Evolutionary conservation across 2,797 vertebrate species (phyloP).

Genomic region (Carcharodon carcharias): DNA sequence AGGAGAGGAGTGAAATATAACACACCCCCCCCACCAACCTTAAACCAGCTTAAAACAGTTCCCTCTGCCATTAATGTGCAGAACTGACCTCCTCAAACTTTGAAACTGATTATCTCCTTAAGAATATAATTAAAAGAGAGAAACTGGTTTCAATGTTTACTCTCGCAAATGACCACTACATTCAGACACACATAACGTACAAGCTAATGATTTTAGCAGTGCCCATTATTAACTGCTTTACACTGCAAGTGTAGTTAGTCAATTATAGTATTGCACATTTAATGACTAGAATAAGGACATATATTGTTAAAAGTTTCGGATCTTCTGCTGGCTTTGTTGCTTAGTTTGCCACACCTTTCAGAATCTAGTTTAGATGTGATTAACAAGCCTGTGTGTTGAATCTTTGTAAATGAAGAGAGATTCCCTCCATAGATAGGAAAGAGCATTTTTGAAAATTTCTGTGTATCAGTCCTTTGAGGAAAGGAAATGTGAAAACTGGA

Average conservation of each 20-base stretch:
- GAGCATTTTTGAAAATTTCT: background rate
- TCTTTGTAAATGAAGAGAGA: background rate
- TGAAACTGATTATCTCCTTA: background rate
- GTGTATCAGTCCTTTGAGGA: conserved; percentile 1
- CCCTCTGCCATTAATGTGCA: background rate
- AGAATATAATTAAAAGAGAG: background rate
- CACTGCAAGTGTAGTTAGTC: background rate
- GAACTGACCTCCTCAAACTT: background rate
- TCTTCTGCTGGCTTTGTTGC: background rate
- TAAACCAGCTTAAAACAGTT: no score
- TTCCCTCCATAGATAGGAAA: background rate
- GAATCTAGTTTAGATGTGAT: no score
- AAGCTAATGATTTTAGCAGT: background rate
- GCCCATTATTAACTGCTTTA: background rate
- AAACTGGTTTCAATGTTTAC: background rate
- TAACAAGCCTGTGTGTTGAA: background rate
- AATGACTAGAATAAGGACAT: background rate
- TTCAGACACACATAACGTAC: background rate
- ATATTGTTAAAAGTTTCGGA: background rate
- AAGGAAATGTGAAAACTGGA: conserved; percentile 2
- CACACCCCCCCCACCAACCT: no score
- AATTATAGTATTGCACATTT: background rate
- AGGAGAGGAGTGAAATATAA: no score
- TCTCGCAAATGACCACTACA: no score
- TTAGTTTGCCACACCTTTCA: background rate